phyloP scores from a whole-genome alignment of 2,888 invertebrate species.

The Stenotaenia linearis region DNA sequence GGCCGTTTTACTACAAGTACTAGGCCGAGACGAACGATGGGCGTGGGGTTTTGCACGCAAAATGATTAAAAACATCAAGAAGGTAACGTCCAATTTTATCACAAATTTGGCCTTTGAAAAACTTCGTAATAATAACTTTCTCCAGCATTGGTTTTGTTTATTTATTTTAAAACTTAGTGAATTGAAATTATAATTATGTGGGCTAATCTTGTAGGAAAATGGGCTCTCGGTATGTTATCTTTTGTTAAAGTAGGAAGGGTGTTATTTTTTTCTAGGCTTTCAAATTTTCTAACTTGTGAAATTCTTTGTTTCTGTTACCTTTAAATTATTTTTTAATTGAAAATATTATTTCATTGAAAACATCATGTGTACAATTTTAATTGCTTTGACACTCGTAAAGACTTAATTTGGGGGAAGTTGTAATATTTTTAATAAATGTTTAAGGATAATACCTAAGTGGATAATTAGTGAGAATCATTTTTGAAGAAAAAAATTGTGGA shows the following conservation, averaged over 20 bases:
- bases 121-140: too few relatives aligned
- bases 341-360: neutral
- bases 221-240: neutral
- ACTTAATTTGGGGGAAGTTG: neutral
- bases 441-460: neutral
- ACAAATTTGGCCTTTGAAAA: neutral
- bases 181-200: neutral
- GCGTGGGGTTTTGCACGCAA: neutral
- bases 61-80: neutral
- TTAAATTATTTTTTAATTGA: neutral
- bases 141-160: neutral
- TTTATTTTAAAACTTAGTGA: neutral
- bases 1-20: neutral
- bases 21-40: neutral
- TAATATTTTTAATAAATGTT: neutral
- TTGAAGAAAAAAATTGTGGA: neutral
- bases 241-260: neutral
- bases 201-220: neutral
- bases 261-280: neutral
- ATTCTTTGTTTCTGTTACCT: neutral
- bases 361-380: constrained; percentile 21
- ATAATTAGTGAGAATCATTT: neutral
- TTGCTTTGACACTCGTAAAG: constrained; percentile 22
- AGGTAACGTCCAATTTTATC: neutral
- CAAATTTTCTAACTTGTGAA: neutral